Base-by-base conservation (phyloP, 2,888 invertebrate species). In the Epicampocera succincta region DNA sequence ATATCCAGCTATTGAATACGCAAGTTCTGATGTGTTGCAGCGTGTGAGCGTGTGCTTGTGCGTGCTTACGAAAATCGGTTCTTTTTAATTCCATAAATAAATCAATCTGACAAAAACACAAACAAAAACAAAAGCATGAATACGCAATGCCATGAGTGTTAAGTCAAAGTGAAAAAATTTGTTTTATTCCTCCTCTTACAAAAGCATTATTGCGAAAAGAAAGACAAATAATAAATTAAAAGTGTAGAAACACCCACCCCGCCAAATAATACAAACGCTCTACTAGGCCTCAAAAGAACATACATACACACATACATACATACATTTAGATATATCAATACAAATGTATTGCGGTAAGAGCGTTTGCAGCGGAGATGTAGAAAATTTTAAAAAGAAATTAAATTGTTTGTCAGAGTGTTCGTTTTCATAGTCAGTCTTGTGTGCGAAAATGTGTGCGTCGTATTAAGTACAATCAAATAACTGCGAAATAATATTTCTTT, bases 141-240 rank as follows among this genome's bases (percentile, higher is more conserved):
- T 56, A 52, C 19, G 8, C 33, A 42, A 3, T 33, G 3, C 38
- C 15, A 65, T 25, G 33, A 38, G 4, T 33, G n/a, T 25, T 25
- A 33, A 33, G 61, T 44, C 19, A 44, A 61, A 15, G 12, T 4
- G 25, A 33, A 52, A 17, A 25, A 33, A 29, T 12, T 52, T 21
- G 21, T 42, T 54, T 63, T 33, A 38, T 44, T 46, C 3, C 33
- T 25, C 21, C 46, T 40, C 19, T 74, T 17, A 38, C 38, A 65
- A 56, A 74, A 56, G 21, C 21, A 65, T 65, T 65, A 40, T 46
- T 33, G 17, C 13, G 15, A 63, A 63, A 50, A 58, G 66, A 75
- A 66, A 48, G 56, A 56, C 46, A 75, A 58, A 75, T 40, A 74
- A 74, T 74, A 75, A 58, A 42, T 58, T 65, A 74, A 40, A 74